Evolutionary conservation across 2,888 invertebrate genomes (phyloP), one percentile per base, ranked within the genome.

Genomic region (Sesamia inferens): DNA sequence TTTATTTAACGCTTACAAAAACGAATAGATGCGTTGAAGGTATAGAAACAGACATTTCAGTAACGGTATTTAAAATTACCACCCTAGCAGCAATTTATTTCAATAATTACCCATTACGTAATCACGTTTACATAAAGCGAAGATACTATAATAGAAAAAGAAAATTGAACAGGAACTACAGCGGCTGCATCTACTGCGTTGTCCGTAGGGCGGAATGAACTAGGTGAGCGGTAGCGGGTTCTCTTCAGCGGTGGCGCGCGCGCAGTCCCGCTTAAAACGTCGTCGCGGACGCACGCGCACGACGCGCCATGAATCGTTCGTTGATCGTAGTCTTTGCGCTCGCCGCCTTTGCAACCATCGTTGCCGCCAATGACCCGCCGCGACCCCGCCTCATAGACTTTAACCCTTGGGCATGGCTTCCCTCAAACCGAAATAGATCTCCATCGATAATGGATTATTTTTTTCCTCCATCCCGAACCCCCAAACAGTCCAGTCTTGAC

Each of bases 361-460:
- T 89, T 85, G 82, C 86, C 85, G 88, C 92, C 79, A 90, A 92
- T 82, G 94, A 95, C 47, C 88, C 94, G 76, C 93, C 95, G 85
- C 92, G 92, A 78, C 94, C 95, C 77, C 94, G 95, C 22, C 93
- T 94, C 76, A 92, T 95, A 22, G 95, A 96, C 85, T 94, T 96
- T 90, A 94, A 95, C 92, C 96, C 96, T 67, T 96, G 95, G 94
- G 94, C 95, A 91, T 96, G 95, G 95, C 91, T 96, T 69, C 95
- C 95, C 16, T 79, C 91, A 82, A 94, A 93, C 83, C 89, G 93
- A 71, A 95, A 94, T 86, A 90, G 92, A 85, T 96, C 96, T 69
- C 96, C 96, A 39, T 94, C 96, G 31, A 94, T 96, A 79, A 96
- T 96, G 94, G 96, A 96, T 87, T 96, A 96, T 79, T 96, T 96